Percentiles rank a stretch among this genome's conserved stretches.
These are phyloP conservation scores for Papilio helenus DNA, from an alignment of 1,140 invertebrate species.

Conservation along the genomic window DNA sequence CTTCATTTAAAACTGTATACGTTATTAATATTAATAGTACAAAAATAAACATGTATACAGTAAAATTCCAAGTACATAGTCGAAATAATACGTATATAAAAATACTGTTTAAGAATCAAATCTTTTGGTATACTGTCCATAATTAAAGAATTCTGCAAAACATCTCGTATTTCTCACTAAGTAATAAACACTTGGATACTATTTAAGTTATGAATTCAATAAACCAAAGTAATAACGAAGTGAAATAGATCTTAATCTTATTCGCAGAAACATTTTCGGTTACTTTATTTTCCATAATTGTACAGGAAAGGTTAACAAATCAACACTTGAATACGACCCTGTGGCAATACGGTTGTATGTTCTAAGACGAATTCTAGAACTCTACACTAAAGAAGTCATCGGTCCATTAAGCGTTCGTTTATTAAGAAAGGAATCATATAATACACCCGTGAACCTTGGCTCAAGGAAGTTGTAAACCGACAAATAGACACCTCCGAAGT, in stretches of 20 bases:
- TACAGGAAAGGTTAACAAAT: conserved; percentile 14
- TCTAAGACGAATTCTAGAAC: no score
- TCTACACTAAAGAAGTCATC: not conserved
- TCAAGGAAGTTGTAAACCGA: conserved; percentile 3
- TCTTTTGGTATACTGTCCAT: not conserved
- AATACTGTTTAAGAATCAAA: not conserved
- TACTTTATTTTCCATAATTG: conserved; percentile 9
- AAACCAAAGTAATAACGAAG: not conserved
- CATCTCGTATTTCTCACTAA: no score
- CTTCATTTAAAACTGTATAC: no score
- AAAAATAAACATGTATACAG: no score
- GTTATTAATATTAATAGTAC: no score
- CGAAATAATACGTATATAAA: no score
- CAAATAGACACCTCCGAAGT: conserved; percentile 6
- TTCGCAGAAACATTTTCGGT: not conserved
- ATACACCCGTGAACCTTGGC: not conserved
- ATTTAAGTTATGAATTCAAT: conserved; percentile 11
- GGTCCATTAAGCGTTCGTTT: not conserved
- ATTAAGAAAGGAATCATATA: not conserved
- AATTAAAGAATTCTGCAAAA: not conserved
- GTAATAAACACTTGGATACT: not conserved
- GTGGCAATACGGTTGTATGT: no score
- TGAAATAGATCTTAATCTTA: not conserved
- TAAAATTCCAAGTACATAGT: no score
- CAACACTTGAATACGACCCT: not conserved